Percentiles rank a stretch among this genome's conserved stretches.
phyloP scores from a whole-genome alignment of 2,797 vertebrate species.

The Poeciliopsis presidionis region DNA sequence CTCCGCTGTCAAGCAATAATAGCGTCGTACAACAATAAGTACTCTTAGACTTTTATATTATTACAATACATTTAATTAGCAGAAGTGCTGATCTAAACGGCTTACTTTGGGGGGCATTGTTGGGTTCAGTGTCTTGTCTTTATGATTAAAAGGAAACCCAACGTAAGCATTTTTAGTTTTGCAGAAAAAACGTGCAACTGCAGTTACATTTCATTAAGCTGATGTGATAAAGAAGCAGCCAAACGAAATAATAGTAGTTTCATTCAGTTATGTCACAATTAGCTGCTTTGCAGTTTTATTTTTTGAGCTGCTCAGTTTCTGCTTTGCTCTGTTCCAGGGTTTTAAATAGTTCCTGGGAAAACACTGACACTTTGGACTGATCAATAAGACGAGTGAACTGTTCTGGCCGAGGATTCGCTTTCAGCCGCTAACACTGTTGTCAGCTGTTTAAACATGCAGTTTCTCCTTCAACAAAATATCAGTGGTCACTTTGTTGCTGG shows the following conservation, averaged over 20 bases:
- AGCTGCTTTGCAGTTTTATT: slow-evolving; percentile 3
- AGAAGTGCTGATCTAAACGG: not conserved
- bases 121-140: not conserved
- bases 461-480: slow-evolving; percentile 56
- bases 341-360: slow-evolving; percentile 26
- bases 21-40: slow-evolving; percentile 42
- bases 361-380: slow-evolving; percentile 30
- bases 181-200: not conserved
- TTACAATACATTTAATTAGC: slow-evolving; percentile 1
- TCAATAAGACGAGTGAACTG: slow-evolving; percentile 15
- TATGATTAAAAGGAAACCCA: not conserved
- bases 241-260: slow-evolving; percentile 11
- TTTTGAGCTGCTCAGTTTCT: slow-evolving; percentile 1
- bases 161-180: not conserved
- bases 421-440: slow-evolving; percentile 42
- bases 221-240: not conserved
- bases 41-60: slow-evolving; percentile 42
- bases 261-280: not conserved
- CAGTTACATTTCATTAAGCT: not conserved
- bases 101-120: not conserved
- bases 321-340: slow-evolving; percentile 11
- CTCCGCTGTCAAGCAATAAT: slow-evolving; percentile 30
- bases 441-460: slow-evolving; percentile 56
- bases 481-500: slow-evolving; percentile 47
- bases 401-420: not conserved